These are phyloP conservation scores for Ophioninae sp. DNA, from an alignment of 2,888 invertebrate genomes.

Conservation along the genomic window DNA sequence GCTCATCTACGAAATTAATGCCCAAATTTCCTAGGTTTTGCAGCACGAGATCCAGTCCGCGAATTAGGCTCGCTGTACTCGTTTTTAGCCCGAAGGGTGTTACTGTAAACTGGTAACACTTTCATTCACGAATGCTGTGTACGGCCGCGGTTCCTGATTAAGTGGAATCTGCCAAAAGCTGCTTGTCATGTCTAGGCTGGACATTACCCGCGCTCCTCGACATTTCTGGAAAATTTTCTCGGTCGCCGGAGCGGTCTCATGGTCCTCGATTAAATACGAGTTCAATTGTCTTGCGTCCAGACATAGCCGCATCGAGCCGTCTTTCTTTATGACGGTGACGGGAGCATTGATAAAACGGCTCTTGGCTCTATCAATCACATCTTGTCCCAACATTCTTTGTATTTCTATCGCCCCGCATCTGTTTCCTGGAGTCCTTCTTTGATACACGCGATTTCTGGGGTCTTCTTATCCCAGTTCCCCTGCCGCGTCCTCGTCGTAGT, in stretches of 20 bases:
- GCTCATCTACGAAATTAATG: slow-evolving; percentile 8
- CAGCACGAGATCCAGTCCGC: slow-evolving; percentile 1
- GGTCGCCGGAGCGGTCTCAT: background rate
- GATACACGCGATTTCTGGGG: too few species aligned
- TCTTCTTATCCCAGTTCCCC: too few species aligned
- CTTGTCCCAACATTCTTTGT: background rate
- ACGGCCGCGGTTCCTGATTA: slow-evolving; percentile 6
- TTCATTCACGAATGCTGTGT: slow-evolving; percentile 30
- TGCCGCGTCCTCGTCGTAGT: too few species aligned
- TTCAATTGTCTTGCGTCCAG: slow-evolving; percentile 25
- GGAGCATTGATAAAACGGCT: slow-evolving; percentile 4
- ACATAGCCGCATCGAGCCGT: background rate
- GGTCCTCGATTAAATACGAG: background rate
- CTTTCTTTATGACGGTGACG: slow-evolving; percentile 8
- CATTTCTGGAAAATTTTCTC: slow-evolving; percentile 28
- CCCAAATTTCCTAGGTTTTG: background rate
- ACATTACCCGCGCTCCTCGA: background rate
- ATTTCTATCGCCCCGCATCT: too few species aligned
- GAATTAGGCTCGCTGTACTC: slow-evolving; percentile 1
- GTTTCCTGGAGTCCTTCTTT: too few species aligned
- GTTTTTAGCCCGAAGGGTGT: slow-evolving; percentile 24
- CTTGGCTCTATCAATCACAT: background rate
- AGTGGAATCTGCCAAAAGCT: slow-evolving; percentile 46
- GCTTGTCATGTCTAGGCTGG: slow-evolving; percentile 2
- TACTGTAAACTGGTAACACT: slow-evolving; percentile 18